These are phyloP conservation scores for Ochropleura plecta DNA, from an alignment of 2,888 invertebrate genomes.

Conservation along the genomic window DNA sequence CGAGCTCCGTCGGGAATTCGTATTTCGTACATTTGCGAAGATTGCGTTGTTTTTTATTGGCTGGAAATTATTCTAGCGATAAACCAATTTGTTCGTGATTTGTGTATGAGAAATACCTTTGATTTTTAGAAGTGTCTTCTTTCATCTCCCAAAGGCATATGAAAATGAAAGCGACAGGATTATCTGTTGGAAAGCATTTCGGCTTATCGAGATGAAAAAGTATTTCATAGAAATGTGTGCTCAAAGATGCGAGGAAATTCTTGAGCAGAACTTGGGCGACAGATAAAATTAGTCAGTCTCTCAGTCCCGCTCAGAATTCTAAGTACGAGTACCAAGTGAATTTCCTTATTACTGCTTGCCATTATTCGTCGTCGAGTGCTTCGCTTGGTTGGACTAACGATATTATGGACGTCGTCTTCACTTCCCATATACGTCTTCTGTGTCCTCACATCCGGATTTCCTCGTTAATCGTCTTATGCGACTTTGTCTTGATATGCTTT, in stretches of 20 bases:
- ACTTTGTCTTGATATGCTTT: too few relatives aligned
- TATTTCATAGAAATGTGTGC: not conserved
- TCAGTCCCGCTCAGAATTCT: constrained; percentile 7
- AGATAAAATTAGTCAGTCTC: constrained; percentile 6
- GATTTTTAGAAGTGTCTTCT: constrained; percentile 16
- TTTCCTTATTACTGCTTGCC: constrained; percentile 16
- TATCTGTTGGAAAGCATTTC: not conserved
- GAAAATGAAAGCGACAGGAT: not conserved
- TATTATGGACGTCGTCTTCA: not conserved
- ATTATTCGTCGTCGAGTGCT: constrained; percentile 12
- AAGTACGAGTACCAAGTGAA: not conserved
- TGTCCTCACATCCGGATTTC: not conserved
- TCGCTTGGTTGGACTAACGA: not conserved
- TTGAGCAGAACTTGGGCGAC: constrained; percentile 1
- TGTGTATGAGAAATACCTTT: constrained; percentile 13
- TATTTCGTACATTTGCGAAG: constrained; percentile 40
- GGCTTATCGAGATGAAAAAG: not conserved
- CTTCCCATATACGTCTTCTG: not conserved
- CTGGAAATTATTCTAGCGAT: constrained; percentile 31
- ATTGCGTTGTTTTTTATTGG: constrained; percentile 50
- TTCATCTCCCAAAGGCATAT: not conserved
- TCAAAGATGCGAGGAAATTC: constrained; percentile 13
- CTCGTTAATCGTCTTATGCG: not conserved
- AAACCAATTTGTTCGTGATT: constrained; percentile 31
- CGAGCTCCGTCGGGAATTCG: constrained; percentile 49